These are phyloP conservation scores for Drosophila santomea DNA, from an alignment of 1,140 invertebrate species.

Conservation along the genomic window DNA sequence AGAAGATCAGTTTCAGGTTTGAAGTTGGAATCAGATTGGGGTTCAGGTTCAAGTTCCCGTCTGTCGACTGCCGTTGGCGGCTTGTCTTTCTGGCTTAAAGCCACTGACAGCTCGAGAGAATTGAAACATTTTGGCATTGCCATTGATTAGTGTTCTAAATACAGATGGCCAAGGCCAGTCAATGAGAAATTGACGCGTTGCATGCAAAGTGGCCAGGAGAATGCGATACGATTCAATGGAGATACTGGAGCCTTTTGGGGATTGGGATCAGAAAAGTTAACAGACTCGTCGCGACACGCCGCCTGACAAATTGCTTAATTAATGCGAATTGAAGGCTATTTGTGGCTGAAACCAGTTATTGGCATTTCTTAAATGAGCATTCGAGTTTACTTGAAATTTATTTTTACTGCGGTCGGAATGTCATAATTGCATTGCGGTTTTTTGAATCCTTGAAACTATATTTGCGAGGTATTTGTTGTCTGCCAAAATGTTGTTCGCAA, in stretches of 20 bases:
- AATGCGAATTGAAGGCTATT: constrained; percentile 71
- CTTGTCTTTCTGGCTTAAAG: constrained; percentile 44
- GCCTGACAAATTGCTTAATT: constrained; percentile 81
- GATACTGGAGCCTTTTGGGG: constrained; percentile 15
- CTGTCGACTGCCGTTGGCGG: constrained; percentile 64
- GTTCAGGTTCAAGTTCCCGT: constrained; percentile 28
- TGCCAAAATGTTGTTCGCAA: neutral
- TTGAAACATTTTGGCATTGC: constrained; percentile 70
- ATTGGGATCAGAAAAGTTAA: constrained; percentile 41
- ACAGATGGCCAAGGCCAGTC: constrained; percentile 50
- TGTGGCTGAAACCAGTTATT: constrained; percentile 63
- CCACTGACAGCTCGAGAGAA: constrained; percentile 28
- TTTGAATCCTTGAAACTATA: constrained; percentile 49
- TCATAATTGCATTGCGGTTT: constrained; percentile 54
- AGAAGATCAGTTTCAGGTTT: constrained; percentile 56
- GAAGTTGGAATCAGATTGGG: neutral
- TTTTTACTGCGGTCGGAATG: constrained; percentile 12
- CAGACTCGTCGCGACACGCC: constrained; percentile 42
- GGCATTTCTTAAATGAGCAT: constrained; percentile 63
- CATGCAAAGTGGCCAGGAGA: constrained; percentile 59
- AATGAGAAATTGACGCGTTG: constrained; percentile 60
- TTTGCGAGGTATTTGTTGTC: neutral
- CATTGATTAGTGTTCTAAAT: constrained; percentile 79
- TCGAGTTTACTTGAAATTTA: constrained; percentile 38
- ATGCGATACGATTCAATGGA: constrained; percentile 13